Conservation (phyloP, 1,140 invertebrate genomes). For the Drusus annulatus region DNA sequence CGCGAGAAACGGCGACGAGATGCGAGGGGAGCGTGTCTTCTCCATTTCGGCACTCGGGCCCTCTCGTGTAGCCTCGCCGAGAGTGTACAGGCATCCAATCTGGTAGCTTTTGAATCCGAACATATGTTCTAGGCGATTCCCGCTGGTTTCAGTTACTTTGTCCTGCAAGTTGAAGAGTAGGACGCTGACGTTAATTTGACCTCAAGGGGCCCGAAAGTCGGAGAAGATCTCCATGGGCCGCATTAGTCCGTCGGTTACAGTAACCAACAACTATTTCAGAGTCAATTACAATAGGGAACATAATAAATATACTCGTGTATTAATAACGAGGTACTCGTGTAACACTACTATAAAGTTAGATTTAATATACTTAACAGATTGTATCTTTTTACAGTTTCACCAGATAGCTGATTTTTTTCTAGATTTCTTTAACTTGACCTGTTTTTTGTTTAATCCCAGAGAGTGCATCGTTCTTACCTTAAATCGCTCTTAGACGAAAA, state of each 20-base stretch:
- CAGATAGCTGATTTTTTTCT: neutral
- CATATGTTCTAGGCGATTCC: too few species aligned
- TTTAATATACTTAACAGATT: slow-evolving; percentile 34
- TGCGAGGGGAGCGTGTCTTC: too few species aligned
- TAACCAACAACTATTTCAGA: slow-evolving; percentile 71
- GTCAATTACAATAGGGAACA: slow-evolving; percentile 81
- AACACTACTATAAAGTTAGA: slow-evolving; percentile 41
- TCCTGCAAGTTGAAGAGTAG: neutral
- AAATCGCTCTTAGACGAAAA: too few species aligned
- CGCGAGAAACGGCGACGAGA: too few species aligned
- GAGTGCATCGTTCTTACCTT: too few species aligned
- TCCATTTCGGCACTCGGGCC: too few species aligned
- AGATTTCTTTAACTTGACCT: too few species aligned
- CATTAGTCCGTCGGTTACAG: slow-evolving; percentile 53
- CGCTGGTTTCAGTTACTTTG: too few species aligned
- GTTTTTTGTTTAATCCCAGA: too few species aligned
- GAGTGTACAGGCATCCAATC: too few species aligned
- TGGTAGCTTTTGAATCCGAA: too few species aligned
- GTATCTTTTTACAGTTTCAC: slow-evolving; percentile 31
- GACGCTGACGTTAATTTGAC: neutral
- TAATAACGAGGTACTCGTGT: slow-evolving; percentile 20
- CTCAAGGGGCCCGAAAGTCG: neutral
- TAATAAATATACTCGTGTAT: slow-evolving; percentile 61
- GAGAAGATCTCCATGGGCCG: neutral
- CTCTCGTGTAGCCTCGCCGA: too few species aligned